Evolutionary conservation across 2,113 vertebrate genomes (phyloP).

Genomic region (Vanacampus margaritifer): DNA sequence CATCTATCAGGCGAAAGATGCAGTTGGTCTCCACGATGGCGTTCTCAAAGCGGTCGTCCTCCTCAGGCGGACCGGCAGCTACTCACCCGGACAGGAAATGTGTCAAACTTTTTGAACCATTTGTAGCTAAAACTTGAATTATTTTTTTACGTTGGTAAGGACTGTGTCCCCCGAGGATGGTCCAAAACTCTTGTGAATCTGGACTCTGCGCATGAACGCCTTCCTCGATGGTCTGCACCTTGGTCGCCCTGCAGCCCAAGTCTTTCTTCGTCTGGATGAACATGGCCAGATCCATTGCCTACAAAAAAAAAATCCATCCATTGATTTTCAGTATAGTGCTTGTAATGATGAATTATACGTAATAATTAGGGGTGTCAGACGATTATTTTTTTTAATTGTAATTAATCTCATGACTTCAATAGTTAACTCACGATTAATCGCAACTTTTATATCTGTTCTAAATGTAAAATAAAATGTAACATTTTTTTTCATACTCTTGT

Average conservation of each 20-base stretch:
- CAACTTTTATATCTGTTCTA: no score
- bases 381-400: no score
- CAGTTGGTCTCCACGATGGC: conserved; percentile 99
- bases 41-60: conserved; percentile 91
- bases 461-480: no score
- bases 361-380: neutral
- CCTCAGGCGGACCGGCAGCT: conserved; percentile 89
- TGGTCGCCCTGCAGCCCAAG: conserved; percentile 88
- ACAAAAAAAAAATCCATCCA: neutral
- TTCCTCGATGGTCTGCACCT: conserved; percentile 86
- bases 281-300: conserved; percentile 90
- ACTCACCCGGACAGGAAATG: neutral
- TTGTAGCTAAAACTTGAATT: neutral
- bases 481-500: no score
- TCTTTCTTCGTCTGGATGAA: conserved; percentile 94
- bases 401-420: no score
- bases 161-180: conserved; percentile 85
- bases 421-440: no score
- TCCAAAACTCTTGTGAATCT: conserved; percentile 90
- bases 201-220: conserved; percentile 81
- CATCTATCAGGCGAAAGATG: conserved; percentile 87
- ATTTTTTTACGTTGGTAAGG: conserved; percentile 80
- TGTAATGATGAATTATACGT: neutral
- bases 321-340: neutral
- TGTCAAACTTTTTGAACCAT: neutral